Base-by-base conservation (phyloP, 1,140 invertebrate species). In the Melanaphis sacchari region DNA sequence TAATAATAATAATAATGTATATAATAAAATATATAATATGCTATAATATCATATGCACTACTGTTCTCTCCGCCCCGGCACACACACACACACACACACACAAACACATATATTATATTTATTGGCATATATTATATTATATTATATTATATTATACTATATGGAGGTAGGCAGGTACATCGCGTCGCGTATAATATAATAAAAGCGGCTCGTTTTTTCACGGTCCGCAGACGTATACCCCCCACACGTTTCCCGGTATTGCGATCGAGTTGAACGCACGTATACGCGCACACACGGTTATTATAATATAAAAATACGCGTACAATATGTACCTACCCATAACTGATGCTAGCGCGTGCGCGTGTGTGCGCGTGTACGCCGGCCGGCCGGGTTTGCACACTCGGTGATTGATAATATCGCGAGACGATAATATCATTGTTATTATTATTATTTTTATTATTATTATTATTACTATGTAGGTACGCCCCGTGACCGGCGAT, bases 171-270 rank as follows among this genome's bases (percentile, higher is more conserved):
- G 59, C 59, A 76, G 59, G 59, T 76, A 76, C 59, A 76, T 66
- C 22, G 26, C 84, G 84, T 11, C 40, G 84, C 40, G 84, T 18
- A 43, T 38, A 49, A 15, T 31, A 76, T 76, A 76, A 66, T 76
- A 43, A 43, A 91, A 91, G n/a, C 26, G 90, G 54, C 22, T 41
- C 54, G 90, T 91, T 40, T 91, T 91, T 76, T 91, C 90, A 91
- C 90, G 90, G 90, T 59, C 52, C 46, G 52, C 89, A 36, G 52
- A 59, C 89, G 59, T 18, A 76, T 76, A 76, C 59, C 59, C 59
- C 59, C 59, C 59, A 76, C 59, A 76, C 59, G 59, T 76, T 76
- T 76, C 59, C 59, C 59, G 59, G 59, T 76, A 76, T 76, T 21
- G 59, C 59, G 24, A n/a, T 15, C 46, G 46, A 76, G 59, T 76